These are phyloP conservation scores for Serripes groenlandicus DNA, from an alignment of 2,888 invertebrate species.

Conservation along the genomic window DNA sequence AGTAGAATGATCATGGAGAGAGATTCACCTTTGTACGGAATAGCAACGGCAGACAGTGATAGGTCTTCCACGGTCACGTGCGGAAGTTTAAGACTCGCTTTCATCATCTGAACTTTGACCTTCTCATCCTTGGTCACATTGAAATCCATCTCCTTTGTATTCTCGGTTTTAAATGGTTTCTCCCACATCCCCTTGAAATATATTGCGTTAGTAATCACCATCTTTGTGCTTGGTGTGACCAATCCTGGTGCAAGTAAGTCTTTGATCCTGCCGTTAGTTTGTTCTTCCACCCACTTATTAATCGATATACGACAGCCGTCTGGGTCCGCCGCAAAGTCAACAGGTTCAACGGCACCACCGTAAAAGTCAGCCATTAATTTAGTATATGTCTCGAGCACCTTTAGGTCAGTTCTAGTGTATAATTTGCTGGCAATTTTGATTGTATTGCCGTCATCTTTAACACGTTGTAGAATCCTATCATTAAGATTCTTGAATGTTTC, in stretches of 20 bases:
- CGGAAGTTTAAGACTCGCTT: constrained; percentile 22
- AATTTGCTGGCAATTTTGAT: constrained; percentile 64
- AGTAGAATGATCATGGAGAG: constrained; percentile 56
- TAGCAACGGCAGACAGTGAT: constrained; percentile 91
- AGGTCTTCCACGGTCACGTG: constrained; percentile 87
- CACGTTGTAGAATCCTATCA: constrained; percentile 25
- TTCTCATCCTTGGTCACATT: constrained; percentile 68
- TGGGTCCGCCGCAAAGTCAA: constrained; percentile 78
- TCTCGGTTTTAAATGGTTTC: constrained; percentile 40
- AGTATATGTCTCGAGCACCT: constrained; percentile 42
- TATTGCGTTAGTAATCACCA: constrained; percentile 87
- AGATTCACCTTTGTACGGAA: constrained; percentile 89
- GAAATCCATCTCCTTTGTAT: constrained; percentile 88
- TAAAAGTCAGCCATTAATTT: constrained; percentile 49
- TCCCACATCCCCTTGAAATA: constrained; percentile 87
- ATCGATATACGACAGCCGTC: constrained; percentile 88
- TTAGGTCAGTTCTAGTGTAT: constrained; percentile 58
- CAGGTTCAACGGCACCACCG: constrained; percentile 79
- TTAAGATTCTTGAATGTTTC: constrained; percentile 50
- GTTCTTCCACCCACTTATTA: constrained; percentile 93
- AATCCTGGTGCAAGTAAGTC: constrained; percentile 90
- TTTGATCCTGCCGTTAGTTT: constrained; percentile 94
- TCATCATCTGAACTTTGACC: constrained; percentile 52
- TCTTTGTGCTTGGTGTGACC: constrained; percentile 77
- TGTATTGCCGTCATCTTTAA: constrained; percentile 17